Conservation (phyloP, 2,113 vertebrate genomes). For the Podilymbus podiceps region DNA sequence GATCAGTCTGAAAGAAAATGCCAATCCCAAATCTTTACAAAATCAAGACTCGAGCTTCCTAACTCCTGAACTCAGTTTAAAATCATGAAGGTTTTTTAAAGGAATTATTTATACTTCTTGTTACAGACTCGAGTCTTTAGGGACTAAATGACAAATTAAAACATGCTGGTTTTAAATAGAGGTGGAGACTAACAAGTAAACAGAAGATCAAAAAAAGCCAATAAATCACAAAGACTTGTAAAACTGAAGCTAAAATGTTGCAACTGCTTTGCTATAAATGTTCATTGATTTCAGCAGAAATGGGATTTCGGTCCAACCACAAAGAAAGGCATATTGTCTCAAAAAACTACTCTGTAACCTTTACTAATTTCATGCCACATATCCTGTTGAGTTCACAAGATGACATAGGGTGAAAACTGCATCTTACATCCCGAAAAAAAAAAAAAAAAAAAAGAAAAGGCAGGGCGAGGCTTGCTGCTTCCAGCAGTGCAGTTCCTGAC, state of each 20-base stretch:
- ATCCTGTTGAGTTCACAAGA: neutral
- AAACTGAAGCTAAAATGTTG: neutral
- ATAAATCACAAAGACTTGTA: neutral
- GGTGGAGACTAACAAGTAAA: neutral
- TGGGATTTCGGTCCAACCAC: neutral
- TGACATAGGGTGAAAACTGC: neutral
- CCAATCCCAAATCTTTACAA: neutral
- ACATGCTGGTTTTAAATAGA: neutral
- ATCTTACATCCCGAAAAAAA: neutral
- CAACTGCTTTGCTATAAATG: neutral
- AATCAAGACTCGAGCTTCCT: neutral
- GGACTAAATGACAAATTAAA: slow-evolving; percentile 13
- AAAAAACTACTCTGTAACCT: neutral
- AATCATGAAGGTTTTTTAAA: neutral
- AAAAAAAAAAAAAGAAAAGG: neutral
- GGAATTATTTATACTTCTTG: neutral
- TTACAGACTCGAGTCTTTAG: neutral
- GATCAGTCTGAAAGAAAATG: neutral
- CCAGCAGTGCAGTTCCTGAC: neutral
- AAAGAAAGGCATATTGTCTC: neutral
- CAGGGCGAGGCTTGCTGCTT: neutral
- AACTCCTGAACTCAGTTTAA: neutral
- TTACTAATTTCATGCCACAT: neutral
- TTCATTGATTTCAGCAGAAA: neutral
- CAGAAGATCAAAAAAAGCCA: neutral